Percentiles rank a stretch among this genome's conserved stretches.
These are phyloP conservation scores for Lanius ludovicianus DNA, from an alignment of 2,113 vertebrate species.

Conservation along the genomic window DNA sequence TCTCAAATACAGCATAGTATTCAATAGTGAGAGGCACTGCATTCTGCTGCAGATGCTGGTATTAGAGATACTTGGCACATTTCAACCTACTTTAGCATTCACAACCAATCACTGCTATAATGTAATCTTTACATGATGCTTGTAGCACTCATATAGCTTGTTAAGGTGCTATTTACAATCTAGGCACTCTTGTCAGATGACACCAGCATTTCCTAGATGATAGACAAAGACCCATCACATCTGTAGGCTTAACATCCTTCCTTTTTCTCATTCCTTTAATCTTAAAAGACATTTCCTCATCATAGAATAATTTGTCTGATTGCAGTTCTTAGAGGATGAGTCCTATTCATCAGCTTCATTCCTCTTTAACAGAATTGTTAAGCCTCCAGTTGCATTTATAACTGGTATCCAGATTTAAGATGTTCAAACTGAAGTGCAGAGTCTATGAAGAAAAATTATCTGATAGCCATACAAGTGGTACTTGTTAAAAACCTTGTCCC, in stretches of 20 bases:
- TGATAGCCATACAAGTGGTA: not conserved
- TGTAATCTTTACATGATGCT: not conserved
- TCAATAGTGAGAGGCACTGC: not conserved
- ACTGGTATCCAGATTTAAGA: not conserved
- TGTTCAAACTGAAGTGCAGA: not conserved
- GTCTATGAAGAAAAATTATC: not conserved
- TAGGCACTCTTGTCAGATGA: not conserved
- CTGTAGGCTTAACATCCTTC: slow-evolving; percentile 1
- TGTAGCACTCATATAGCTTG: not conserved
- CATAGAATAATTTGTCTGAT: slow-evolving; percentile 45
- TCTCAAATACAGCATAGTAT: not conserved
- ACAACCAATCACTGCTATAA: not conserved
- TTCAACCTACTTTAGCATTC: not conserved
- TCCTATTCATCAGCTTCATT: slow-evolving; percentile 27
- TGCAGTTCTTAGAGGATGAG: slow-evolving; percentile 37
- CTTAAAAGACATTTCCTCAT: slow-evolving; percentile 14
- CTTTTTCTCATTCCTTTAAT: slow-evolving; percentile 7
- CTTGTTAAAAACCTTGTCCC: not conserved
- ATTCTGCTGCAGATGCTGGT: not conserved
- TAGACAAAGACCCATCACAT: not conserved
- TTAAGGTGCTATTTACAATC: not conserved
- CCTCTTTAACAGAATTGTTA: not conserved
- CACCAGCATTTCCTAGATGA: not conserved
- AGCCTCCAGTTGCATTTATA: not conserved
- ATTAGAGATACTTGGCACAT: not conserved